Base-by-base conservation (phyloP, 2,888 invertebrate species). In the Lasioglossum leucozonium region DNA sequence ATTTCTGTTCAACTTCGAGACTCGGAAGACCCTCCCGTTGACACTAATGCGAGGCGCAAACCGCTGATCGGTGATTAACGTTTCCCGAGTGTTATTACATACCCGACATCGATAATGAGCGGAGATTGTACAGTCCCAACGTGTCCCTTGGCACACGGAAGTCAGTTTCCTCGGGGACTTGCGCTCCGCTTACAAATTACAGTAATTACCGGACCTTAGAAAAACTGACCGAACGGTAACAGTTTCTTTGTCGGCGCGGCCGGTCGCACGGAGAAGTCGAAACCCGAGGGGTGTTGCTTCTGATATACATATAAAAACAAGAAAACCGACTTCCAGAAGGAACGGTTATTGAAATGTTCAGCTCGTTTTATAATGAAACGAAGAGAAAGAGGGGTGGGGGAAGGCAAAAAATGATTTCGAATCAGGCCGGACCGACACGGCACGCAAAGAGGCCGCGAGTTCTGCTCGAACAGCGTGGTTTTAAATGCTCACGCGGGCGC, bases 191-290 rank as follows among this genome's bases (percentile, higher is more conserved):
- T 30, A 62, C 62, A 62, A 62, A 62, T 62, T 62, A 62, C 62
- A 16, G 62, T 30, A 62, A 62, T 62, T 62, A 62, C 62, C 6
- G 30, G 26, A 62, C 62, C 30, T 71, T 84, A 77, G 77, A 72
- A 65, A 16, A 30, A 62, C 62, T 62, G 62, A 30, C 62, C 62
- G 62, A 62, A 62, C 30, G 62, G 62, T 62, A 62, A 62, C 62
- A 62, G 62, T 62, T 62, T 62, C 62, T 62, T 62, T 62, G 62
- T 62, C 62, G 62, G 62, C 16, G 16, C n/a, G 30, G n/a, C 30
- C 62, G 62, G 62, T 16, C 62, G 30, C 62, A n/a, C n/a, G 30
- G 22, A 65, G 65, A 34, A 65, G 34, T 34, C 65, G 34, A 34
- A 18, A 65, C 30, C 10, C 65, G 34, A 34, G 18, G 34, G 65